A percentile compares a stretch with the other conserved stretches of the same genome.
Evolutionary conservation across 1,140 invertebrate species (phyloP).

Genomic region (Lucilia cuprina): DNA sequence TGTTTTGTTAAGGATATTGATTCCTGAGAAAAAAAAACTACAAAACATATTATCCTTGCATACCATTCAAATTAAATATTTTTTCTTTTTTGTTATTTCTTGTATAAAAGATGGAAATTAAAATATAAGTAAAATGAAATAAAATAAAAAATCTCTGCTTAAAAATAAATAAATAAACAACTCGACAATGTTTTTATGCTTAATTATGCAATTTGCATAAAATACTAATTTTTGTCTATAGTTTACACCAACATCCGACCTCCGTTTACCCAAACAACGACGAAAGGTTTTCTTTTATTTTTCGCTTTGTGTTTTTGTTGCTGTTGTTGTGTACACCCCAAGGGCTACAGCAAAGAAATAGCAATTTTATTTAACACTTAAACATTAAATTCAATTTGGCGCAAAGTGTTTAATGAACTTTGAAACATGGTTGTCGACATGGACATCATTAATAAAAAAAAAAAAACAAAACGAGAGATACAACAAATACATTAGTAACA

Average conservation of each 20-base stretch:
- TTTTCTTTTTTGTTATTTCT: neutral
- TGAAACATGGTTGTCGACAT: conserved; percentile 31
- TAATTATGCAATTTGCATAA: conserved; percentile 35
- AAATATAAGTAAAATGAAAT: neutral
- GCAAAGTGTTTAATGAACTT: conserved; percentile 61
- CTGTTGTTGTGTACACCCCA: neutral
- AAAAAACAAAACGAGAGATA: neutral
- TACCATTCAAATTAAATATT: neutral
- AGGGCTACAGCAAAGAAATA: conserved; percentile 16
- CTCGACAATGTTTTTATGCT: conserved; percentile 29
- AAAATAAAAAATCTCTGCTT: neutral
- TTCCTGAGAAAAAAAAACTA: neutral
- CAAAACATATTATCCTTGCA: neutral
- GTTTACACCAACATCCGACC: neutral
- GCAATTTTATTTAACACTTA: conserved; percentile 27
- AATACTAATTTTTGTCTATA: conserved; percentile 14
- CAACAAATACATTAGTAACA: neutral
- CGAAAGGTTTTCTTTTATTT: neutral
- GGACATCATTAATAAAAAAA: conserved; percentile 26
- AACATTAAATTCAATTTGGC: conserved; percentile 61
- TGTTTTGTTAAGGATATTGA: conserved; percentile 17
- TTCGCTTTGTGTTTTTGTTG: neutral
- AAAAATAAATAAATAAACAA: neutral
- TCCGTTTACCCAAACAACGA: neutral
- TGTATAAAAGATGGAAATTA: neutral